Base-by-base conservation (phyloP, 2,888 invertebrate genomes). In the Caenorhabditis imperialis region DNA sequence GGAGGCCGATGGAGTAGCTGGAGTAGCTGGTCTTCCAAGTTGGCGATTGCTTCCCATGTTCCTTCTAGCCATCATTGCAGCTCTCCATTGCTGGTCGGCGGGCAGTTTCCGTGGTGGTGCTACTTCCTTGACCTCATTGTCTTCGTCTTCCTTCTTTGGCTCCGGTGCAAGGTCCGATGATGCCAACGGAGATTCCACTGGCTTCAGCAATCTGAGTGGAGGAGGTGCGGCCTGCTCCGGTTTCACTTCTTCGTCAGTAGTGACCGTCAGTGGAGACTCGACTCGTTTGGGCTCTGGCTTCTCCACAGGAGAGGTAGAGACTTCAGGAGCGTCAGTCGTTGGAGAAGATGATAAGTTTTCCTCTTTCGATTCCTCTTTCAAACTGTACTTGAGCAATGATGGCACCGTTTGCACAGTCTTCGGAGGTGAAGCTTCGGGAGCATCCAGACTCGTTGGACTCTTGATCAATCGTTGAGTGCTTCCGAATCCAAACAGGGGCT, bases 51-150 rank as follows among this genome's bases (percentile, higher is more conserved):
- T 10, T 23, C 67, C 57, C 22, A 67, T 44, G n/a, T 44, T 50
- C 14, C 67, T 40, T 51, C 67, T 33, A 1, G 67, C 50, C 67
- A 67, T 67, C 67, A 67, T 57, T 4, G 67, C 67, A 18, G 44
- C 50, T 48, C 67, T 67, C 67, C 67, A 67, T 35, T 67, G 67
- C 20, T 67, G 67, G 35, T 67, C 67, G 5, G 37, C 37, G 2
- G 67, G 67, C 4, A 45, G 23, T 37, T 58, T 67, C 6, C 55
- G 51, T 27, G 67, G 67, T 44, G 67, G 62, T 7, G 35, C 53
- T 7, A 6, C 1, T 16, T 23, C 25, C 10, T 30, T 30, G 6
- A 10, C 30, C 7, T 6, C 7, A 8, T 2, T 3, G n/a, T 3
- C 33, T 30, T 5, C 20, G 16, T 42, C 42, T 1, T 25, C 30